Evolutionary conservation across 1,140 invertebrate species (phyloP), one percentile per base, ranked within the genome.

Genomic region (Eurosta solidaginis): DNA sequence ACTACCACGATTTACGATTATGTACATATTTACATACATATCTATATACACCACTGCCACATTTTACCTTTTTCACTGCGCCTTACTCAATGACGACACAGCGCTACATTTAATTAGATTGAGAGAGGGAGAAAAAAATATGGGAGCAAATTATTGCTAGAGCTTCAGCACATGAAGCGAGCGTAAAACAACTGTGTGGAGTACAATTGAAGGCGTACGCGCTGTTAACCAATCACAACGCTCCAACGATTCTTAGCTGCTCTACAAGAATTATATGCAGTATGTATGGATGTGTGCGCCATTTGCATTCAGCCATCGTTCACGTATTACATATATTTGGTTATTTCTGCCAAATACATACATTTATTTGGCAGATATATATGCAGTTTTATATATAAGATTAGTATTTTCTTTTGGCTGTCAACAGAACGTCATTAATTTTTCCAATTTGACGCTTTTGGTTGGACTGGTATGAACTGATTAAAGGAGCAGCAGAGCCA

Each of bases 391-490:
- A 45, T 7, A n/a, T 78, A 49, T 78, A 73, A 20, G 25, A 54
- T n/a, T 27, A n/a, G n/a, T n/a, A n/a, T 29, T 77, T 77, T 78
- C 22, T 33, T 78, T 73, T 42, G 78, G 84, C 84, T 85, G 84
- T 85, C 84, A 85, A 84, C 83, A 81, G 44, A 74, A 83, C 84
- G 84, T 85, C 84, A 86, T 86, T 78, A 86, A 84, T 85, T 85
- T 83, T 78, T 81, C 80, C 81, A 83, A 85, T 86, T 86, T 86
- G 84, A 86, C 83, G 82, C 84, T 83, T 29, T 68, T 68, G 59
- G 33, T 36, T n/a, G 17, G 59, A 40, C 59, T 68, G 33, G 17
- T 40, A 68, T 42, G 54, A 63, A 36, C 33, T 14, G 14, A 20
- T 63, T 63, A 49, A 25, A 20, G 33, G 29, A 36, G 29, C 33